phyloP scores from a whole-genome alignment of 2,113 vertebrate genomes.

The Platichthys flesus region DNA sequence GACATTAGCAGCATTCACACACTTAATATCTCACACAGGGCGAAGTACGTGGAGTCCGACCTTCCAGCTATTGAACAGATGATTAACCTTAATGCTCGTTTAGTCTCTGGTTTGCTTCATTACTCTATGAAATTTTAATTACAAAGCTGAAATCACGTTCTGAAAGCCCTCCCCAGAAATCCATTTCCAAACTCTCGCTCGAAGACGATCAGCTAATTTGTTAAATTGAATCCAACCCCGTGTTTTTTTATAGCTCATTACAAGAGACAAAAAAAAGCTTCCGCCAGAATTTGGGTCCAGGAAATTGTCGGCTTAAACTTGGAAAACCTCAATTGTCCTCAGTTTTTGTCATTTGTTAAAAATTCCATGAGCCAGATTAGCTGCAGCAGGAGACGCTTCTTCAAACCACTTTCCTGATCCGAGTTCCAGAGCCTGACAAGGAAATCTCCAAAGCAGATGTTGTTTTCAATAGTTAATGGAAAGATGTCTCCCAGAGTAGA shows the following conservation, averaged over 20 bases:
- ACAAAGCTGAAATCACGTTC: conserved; percentile 59
- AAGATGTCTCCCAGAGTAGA: conserved; percentile 17
- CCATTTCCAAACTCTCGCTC: conserved; percentile 37
- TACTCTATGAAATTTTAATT: conserved; percentile 74
- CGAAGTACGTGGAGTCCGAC: conserved; percentile 64
- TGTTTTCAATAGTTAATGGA: conserved; percentile 63
- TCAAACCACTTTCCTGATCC: conserved; percentile 20
- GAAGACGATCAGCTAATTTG: conserved; percentile 42
- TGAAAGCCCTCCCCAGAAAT: conserved; percentile 47
- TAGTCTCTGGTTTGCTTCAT: conserved; percentile 66
- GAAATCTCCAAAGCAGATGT: conserved; percentile 63
- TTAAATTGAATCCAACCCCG: conserved; percentile 53
- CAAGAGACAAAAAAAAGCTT: background rate
- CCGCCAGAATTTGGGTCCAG: background rate
- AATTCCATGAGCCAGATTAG: conserved; percentile 6
- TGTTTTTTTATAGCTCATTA: conserved; percentile 13
- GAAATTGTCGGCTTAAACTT: conserved; percentile 26
- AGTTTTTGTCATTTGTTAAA: conserved; percentile 10
- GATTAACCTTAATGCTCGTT: conserved; percentile 75
- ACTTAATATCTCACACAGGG: conserved; percentile 46
- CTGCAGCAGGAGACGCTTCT: conserved; percentile 21
- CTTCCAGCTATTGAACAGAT: conserved; percentile 67
- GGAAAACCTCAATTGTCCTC: background rate
- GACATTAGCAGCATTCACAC: conserved; percentile 35
- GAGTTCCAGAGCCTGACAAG: conserved; percentile 37